Evolutionary conservation across 1,140 invertebrate genomes (phyloP), one percentile per base, ranked within the genome.

Genomic region (Helicorthomorpha holstii): DNA sequence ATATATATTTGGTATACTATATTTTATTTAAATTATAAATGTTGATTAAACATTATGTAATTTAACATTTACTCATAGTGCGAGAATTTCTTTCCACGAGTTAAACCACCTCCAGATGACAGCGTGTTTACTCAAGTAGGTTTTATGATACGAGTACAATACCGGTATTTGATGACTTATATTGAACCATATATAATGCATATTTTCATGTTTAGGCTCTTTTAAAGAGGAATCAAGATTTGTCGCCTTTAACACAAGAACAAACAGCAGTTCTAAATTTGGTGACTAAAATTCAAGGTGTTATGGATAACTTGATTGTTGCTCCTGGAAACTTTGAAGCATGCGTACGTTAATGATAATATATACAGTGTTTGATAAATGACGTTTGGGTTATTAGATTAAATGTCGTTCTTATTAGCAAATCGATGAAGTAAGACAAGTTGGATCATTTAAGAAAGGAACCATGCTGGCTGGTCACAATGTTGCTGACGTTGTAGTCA

Each of bases 361-460:
- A 16, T 34, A 34, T 34, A 34, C 7, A 7, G 29, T 7, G 29
- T 34, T 34, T 34, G 7, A 7, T 16, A 34, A 34, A 34, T 34
- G 29, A n/a, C n/a, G n/a, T n/a, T n/a, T n/a, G n/a, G n/a, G n/a
- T n/a, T n/a, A n/a, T n/a, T n/a, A n/a, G n/a, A n/a, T n/a, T n/a
- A n/a, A n/a, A n/a, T n/a, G n/a, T n/a, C n/a, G n/a, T n/a, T n/a
- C n/a, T n/a, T 50, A 51, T n/a, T 62, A 93, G 88, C 88, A 95
- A 85, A 73, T 97, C 27, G 91, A 96, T 63, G 91, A 95, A 69
- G 87, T 95, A 0, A 74, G 91, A 14, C 88, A 93, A 72, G 91
- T 97, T 45, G 94, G 94, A 0, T 93, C 92, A 0, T 96, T 92
- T 61, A 98, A 98, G 66, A 97, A 98, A 67, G 93, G 92, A 0